Base-by-base conservation (phyloP, 1,140 invertebrate genomes). In the Maniola jurtina region DNA sequence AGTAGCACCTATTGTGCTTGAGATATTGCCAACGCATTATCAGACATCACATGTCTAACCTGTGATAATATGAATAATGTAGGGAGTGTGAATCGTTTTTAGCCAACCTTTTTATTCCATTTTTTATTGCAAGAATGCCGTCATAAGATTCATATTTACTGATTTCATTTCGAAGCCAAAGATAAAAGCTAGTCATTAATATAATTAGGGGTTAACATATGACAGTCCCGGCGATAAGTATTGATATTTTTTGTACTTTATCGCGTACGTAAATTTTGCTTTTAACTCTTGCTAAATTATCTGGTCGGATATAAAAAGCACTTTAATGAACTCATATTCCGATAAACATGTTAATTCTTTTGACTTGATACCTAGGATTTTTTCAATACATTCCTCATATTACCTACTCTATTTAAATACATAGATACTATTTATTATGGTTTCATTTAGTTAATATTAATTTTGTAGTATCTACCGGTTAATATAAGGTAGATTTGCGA, bases 311-410 rank as follows among this genome's bases (percentile, higher is more conserved):
- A 61, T 67, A 45, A 61, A 67, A 40, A 55, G 14, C 50, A 67
- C 45, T 61, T 67, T 67, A 67, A 67, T 67, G 61, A 58, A 65
- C 33, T 56, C 58, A 61, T 54, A 55, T 66, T 56, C 61, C 50
- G 65, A 48, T 61, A 61, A 61, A 61, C 36, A 52, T 56, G 63
- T 64, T 59, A 64, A 64, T 58, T 58, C 60, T 13, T 52, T 66
- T 42, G n/a, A 48, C 10, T 61, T 40, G 58, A 56, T 50, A 59
- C 36, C 16, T 58, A 14, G 6, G 13, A 7, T 16, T 16, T 52
- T 52, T 52, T 16, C 15, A 6, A 9, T 52, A 11, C 42, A 25
- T 52, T 16, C 4, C 8, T 8, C 16, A 5, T 52, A 25, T 7
- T 8, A 52, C 7, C 14, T 48, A 14, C 45, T 48, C 38, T 38